A percentile compares a stretch with the other conserved stretches of the same genome.
These are phyloP conservation scores for Myrmophylax atrothorax DNA, from an alignment of 2,113 vertebrate species.

Conservation along the genomic window DNA sequence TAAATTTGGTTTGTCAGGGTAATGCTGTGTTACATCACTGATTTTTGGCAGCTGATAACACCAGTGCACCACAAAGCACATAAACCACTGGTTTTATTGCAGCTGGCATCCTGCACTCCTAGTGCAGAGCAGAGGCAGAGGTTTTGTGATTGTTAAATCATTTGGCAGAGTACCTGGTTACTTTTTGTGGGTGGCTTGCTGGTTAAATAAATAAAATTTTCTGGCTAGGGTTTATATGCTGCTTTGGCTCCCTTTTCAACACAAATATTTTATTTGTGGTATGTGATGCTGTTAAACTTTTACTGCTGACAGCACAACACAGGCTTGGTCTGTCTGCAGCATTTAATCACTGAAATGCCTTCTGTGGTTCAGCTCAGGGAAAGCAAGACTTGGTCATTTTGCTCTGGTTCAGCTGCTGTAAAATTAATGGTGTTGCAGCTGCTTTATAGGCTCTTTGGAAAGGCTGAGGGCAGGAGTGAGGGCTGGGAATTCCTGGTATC, in stretches of 20 bases:
- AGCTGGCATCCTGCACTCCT: rapidly evolving
- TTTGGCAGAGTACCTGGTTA: not conserved
- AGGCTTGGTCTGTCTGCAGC: not conserved
- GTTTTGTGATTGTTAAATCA: rapidly evolving
- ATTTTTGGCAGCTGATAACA: not conserved
- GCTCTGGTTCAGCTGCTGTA: not conserved
- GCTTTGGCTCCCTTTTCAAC: not conserved
- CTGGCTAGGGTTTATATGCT: not conserved
- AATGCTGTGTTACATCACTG: rapidly evolving
- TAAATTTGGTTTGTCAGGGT: not conserved
- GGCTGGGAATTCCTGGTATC: not conserved
- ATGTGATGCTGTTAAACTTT: not conserved
- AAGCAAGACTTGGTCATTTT: not conserved
- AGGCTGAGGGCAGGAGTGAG: not conserved
- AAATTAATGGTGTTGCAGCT: not conserved
- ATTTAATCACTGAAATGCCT: not conserved
- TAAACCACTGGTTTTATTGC: rapidly evolving
- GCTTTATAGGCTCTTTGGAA: not conserved
- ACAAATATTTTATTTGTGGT: not conserved
- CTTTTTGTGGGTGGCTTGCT: not conserved
- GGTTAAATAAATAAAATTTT: not conserved
- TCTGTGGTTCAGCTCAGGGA: not conserved
- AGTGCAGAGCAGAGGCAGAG: not conserved
- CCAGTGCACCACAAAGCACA: rapidly evolving
- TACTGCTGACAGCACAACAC: not conserved